A percentile compares a stretch with the other conserved stretches of the same genome.
These are phyloP conservation scores for Fukomys damarensis DNA, from an alignment of 2,113 vertebrate species.

Conservation along the genomic window DNA sequence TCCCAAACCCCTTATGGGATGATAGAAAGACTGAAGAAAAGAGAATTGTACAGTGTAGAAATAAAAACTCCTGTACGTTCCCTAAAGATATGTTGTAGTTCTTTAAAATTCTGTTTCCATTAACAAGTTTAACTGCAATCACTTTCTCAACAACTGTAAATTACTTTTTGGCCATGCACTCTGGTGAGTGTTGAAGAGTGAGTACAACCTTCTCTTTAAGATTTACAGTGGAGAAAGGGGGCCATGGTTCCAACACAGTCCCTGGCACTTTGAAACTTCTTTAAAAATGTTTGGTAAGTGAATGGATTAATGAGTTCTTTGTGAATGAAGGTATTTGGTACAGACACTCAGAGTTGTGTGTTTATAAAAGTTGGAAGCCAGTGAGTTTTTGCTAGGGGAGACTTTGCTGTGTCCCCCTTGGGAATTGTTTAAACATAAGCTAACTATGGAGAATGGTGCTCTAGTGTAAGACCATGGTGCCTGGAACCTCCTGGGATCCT, in stretches of 20 bases:
- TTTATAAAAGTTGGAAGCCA: background rate
- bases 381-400: background rate
- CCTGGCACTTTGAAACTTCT: background rate
- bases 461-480: background rate
- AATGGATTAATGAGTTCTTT: background rate
- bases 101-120: background rate
- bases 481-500: background rate
- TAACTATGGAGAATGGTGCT: background rate
- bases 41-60: background rate
- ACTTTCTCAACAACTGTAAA: background rate
- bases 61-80: background rate
- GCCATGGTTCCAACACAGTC: background rate
- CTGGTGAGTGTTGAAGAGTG: accelerated
- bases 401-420: background rate
- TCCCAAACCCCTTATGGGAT: conserved; percentile 1
- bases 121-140: background rate
- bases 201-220: background rate
- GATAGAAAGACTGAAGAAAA: conserved; percentile 5
- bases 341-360: background rate
- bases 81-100: background rate
- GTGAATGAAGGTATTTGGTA: background rate
- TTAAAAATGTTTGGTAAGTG: background rate
- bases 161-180: background rate
- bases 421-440: background rate
- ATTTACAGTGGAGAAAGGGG: background rate